Evolutionary conservation across 2,113 vertebrate species (phyloP), one percentile per base, ranked within the genome.

Genomic region (Saguinus imperator): DNA sequence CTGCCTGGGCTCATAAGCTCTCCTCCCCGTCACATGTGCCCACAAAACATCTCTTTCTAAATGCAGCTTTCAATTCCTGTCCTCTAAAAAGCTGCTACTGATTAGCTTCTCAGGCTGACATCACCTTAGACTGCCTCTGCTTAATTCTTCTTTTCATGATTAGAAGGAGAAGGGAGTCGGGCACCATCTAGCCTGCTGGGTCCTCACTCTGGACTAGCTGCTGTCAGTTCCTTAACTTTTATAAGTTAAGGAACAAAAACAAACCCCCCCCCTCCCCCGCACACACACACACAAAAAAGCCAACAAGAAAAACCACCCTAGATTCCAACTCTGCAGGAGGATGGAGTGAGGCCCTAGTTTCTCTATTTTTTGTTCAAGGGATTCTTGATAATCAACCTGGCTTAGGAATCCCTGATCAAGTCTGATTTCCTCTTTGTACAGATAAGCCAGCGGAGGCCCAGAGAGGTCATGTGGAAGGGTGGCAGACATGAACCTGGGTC

Each of bases 211-310:
- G 45, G 45, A n/a, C 55, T 37, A 32, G 12, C 6, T 68, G 8
- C 37, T 40, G 1, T 16, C 20, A 35, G 3, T 52, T 52, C 52
- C 52, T 52, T 52, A 52, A 52, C 52, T 52, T 52, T 52, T 7
- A 55, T 29, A 25, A 32, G 35, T 21, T 52, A 73, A 73, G 40
- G 50, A 95, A 82, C 48, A 68, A 85, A 50, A 64, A 17, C 29
- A 64, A 64, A 13, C 2, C 27, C 0, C 58, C 12, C 4, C 23
- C n/a, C n/a, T n/a, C n/a, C n/a, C n/a, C n/a, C n/a, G n/a, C n/a
- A n/a, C n/a, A n/a, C n/a, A n/a, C 1, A 0, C 25, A 5, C 11
- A 25, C 23, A 61, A 29, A 64, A 64, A 64, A 64, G 6, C 11
- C 27, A 64, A 64, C 27, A 64, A 64, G 21, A 57, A 43, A 43